These are phyloP conservation scores for Anolis apletophallus DNA, from an alignment of 2,797 vertebrate genomes.

Conservation along the genomic window DNA sequence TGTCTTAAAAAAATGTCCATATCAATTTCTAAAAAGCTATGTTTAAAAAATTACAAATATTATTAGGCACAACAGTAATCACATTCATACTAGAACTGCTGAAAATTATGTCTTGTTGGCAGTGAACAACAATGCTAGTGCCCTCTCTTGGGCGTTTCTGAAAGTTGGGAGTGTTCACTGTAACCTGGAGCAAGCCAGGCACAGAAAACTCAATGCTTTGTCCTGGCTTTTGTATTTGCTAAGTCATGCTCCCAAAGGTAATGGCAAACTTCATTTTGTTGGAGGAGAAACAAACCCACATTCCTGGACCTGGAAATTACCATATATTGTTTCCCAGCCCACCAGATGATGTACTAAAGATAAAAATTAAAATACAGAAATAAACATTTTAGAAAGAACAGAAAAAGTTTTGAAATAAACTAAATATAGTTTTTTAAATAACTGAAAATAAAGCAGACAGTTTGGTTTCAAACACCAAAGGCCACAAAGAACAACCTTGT, in stretches of 20 bases:
- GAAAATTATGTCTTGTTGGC: neutral
- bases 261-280: neutral
- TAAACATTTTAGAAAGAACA: no score
- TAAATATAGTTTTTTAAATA: no score
- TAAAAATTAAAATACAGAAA: no score
- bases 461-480: no score
- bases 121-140: neutral
- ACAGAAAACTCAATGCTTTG: neutral
- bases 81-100: neutral
- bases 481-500: no score
- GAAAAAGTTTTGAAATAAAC: no score
- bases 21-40: neutral
- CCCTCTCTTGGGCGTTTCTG: neutral
- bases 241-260: neutral
- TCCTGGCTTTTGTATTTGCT: neutral
- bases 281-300: neutral
- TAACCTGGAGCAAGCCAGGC: neutral
- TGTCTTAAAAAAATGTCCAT: neutral
- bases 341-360: no score
- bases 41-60: neutral
- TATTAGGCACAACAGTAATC: neutral
- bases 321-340: no score
- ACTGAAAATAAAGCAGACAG: no score
- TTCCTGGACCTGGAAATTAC: neutral
- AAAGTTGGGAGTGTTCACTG: neutral